Conservation (phyloP, 2,888 invertebrate genomes). For the Drosophila dives region DNA sequence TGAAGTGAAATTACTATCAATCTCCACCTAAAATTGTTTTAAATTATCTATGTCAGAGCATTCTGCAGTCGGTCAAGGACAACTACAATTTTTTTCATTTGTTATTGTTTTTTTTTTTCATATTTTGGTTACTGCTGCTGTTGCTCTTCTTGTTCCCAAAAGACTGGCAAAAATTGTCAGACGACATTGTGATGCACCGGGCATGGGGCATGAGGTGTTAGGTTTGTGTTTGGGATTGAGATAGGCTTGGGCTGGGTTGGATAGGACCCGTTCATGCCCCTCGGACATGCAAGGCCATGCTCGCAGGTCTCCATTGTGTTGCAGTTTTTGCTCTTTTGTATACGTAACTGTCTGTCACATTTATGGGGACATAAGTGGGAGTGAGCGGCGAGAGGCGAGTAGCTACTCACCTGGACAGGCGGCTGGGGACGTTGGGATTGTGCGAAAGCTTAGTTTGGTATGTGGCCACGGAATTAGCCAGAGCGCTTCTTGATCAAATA, state of each 20-base stretch:
- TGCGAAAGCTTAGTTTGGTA: conserved; percentile 23
- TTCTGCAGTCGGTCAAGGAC: background rate
- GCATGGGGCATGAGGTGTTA: background rate
- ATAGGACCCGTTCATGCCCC: conserved; percentile 15
- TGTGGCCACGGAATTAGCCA: conserved; percentile 4
- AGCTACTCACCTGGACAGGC: conserved; percentile 52
- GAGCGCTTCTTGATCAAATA: background rate
- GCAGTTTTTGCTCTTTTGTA: conserved; percentile 53
- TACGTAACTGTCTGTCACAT: conserved; percentile 49
- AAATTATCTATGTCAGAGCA: background rate
- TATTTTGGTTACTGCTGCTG: conserved; percentile 1
- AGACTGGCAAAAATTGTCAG: conserved; percentile 51
- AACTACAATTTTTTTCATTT: background rate
- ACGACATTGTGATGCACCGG: conserved; percentile 33
- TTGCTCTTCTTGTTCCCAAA: conserved; percentile 30
- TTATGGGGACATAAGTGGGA: conserved; percentile 20
- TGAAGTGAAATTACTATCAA: background rate
- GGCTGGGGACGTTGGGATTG: conserved; percentile 3
- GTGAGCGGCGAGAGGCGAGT: background rate
- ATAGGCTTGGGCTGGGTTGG: background rate
- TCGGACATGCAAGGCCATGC: conserved; percentile 53
- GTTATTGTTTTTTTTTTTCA: background rate
- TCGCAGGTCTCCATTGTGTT: conserved; percentile 32
- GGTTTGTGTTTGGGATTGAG: background rate
- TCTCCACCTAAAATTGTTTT: background rate